Evolutionary conservation across 2,888 invertebrate species (phyloP), one percentile per base, ranked within the genome.

Genomic region (Clunio marinus): DNA sequence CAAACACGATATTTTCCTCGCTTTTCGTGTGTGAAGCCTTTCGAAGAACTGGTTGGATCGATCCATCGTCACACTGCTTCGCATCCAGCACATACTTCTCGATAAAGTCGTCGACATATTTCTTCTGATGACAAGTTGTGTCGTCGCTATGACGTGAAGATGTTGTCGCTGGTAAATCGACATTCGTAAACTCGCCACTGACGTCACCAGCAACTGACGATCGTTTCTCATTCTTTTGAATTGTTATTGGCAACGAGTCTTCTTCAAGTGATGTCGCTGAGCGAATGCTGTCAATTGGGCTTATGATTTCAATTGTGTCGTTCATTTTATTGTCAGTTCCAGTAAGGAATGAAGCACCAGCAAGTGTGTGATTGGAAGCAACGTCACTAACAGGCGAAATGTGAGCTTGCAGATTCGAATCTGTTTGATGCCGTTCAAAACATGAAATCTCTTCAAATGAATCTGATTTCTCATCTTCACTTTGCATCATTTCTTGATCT

Each of bases 331-430:
- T 45, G 2, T 77, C 76, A 0, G 77, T 70, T 77, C 51, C 78
- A 67, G 77, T 79, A 68, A 77, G 77, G 69, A 77, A 76, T 10
- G 79, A 78, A 65, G 79, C 78, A 70, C 79, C 78, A 32, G 79
- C 79, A 71, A 78, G 78, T 2, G 79, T 79, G 70, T 79, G 78
- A 69, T 78, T 77, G 1, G 69, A 70, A 20, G 69, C 69, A 3
- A 17, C 32, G 67, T 71, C 72, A 67, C 72, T 72, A 1, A 68
- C 28, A 1, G 69, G 71, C 67, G 71, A 71, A 20, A 69, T 71
- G 15, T 68, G 58, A 27, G 68, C 68, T 25, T 41, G 46, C 10
- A 58, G 46, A 17, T 57, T 46, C 3, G 58, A 58, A 10, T 68
- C 68, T 8, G 68, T 68, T 70, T 73, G 73, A 17, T 75, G 71